phyloP scores from a whole-genome alignment of 2,113 vertebrate genomes.

The Nerophis ophidion region DNA sequence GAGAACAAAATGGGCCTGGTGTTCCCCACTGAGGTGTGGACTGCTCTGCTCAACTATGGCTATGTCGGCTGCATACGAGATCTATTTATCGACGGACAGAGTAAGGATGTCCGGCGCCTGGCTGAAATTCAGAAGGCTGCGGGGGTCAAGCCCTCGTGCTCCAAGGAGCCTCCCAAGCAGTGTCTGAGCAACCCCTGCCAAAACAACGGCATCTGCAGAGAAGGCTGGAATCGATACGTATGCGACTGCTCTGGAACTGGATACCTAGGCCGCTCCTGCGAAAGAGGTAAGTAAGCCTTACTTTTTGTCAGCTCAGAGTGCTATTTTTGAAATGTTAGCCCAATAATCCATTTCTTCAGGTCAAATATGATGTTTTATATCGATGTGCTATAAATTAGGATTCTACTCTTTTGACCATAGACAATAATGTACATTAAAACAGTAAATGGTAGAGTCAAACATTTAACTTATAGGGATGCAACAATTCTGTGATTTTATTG shows the following conservation, averaged over 20 bases:
- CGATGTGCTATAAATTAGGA: no score
- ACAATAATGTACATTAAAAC: no score
- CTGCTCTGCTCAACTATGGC: slow-evolving; percentile 94
- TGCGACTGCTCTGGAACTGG: slow-evolving; percentile 96
- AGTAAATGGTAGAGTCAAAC: no score
- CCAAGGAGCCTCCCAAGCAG: slow-evolving; percentile 90
- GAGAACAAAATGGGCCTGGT: slow-evolving; percentile 91
- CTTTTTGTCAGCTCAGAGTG: not conserved
- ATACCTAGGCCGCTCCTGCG: slow-evolving; percentile 90
- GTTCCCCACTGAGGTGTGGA: slow-evolving; percentile 98
- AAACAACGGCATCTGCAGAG: slow-evolving; percentile 91
- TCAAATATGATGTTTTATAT: no score
- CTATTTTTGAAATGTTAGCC: slow-evolving; percentile 9
- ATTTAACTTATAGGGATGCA: no score
- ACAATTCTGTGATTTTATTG: no score
- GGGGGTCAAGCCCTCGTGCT: slow-evolving; percentile 94
- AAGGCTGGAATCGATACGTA: slow-evolving; percentile 97
- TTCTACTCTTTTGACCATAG: no score
- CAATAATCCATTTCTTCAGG: slow-evolving; percentile 1
- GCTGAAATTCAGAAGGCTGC: slow-evolving; percentile 91
- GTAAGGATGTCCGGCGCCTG: slow-evolving; percentile 92
- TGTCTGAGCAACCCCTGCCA: slow-evolving; percentile 96
- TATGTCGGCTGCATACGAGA: slow-evolving; percentile 98
- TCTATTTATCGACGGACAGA: slow-evolving; percentile 96
- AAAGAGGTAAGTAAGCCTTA: slow-evolving; percentile 87